These are phyloP conservation scores for Globodera rostochiensis DNA, from an alignment of 1,140 invertebrate species.

Conservation along the genomic window DNA sequence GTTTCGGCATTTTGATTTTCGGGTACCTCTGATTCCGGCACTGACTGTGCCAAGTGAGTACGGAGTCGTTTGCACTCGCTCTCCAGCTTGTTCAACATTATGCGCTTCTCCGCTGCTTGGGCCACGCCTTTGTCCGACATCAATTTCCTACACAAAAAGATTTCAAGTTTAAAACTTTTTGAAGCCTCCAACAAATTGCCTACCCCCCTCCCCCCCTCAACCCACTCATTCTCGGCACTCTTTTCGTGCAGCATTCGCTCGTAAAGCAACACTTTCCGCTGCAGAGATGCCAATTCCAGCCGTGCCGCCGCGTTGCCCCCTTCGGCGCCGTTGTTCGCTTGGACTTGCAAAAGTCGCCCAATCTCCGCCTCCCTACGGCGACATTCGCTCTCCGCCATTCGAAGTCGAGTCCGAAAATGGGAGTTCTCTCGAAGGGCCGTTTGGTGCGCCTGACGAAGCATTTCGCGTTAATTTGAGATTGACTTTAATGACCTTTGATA, in stretches of 20 bases:
- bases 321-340: not conserved
- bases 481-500: slow-evolving; percentile 6
- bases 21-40: slow-evolving; percentile 27
- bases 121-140: slow-evolving; percentile 40
- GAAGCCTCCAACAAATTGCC: too few species aligned
- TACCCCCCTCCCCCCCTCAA: slow-evolving; percentile 9
- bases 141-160: slow-evolving; percentile 29
- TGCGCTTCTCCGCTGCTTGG: slow-evolving; percentile 46
- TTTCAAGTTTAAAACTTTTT: too few species aligned
- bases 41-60: slow-evolving; percentile 34
- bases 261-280: slow-evolving; percentile 48
- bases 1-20: not conserved
- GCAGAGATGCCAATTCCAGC: slow-evolving; percentile 40
- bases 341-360: slow-evolving; percentile 17
- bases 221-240: slow-evolving; percentile 49
- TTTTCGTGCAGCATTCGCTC: slow-evolving; percentile 49
- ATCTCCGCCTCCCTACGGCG: slow-evolving; percentile 31
- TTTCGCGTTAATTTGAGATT: too few species aligned
- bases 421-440: slow-evolving; percentile 34
- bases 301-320: slow-evolving; percentile 6
- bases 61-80: slow-evolving; percentile 42
- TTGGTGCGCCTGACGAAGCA: slow-evolving; percentile 20
- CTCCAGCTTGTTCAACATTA: slow-evolving; percentile 39
- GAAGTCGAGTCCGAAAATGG: slow-evolving; percentile 31
- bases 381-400: slow-evolving; percentile 36